A percentile compares a stretch with the other conserved stretches of the same genome.
These are phyloP conservation scores for Escarpia spicata DNA, from an alignment of 2,888 invertebrate genomes.

Conservation along the genomic window DNA sequence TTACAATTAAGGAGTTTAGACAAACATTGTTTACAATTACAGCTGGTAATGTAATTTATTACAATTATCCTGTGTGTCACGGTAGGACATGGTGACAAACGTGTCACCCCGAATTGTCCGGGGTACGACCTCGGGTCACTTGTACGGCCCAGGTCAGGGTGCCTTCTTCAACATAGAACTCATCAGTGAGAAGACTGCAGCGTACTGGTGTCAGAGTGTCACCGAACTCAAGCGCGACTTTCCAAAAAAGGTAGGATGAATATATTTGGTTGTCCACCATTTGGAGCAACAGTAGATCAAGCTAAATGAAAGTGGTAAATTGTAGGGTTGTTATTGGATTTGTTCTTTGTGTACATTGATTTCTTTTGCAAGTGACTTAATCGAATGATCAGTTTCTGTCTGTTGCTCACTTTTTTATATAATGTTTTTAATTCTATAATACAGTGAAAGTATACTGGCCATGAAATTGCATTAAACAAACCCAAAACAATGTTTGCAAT, in stretches of 20 bases:
- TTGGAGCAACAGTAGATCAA: too few relatives aligned
- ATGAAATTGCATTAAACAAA: too few relatives aligned
- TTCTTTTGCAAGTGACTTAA: too few relatives aligned
- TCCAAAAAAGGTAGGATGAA: constrained; percentile 78
- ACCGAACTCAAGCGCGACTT: constrained; percentile 90
- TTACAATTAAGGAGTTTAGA: not conserved
- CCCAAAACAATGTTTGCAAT: too few relatives aligned
- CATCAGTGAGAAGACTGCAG: constrained; percentile 94
- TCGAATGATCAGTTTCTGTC: too few relatives aligned
- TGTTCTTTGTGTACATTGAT: too few relatives aligned
- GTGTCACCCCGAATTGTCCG: constrained; percentile 96
- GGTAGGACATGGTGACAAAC: constrained; percentile 91
- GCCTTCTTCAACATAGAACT: constrained; percentile 97
- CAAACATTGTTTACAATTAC: not conserved
- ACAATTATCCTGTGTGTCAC: constrained; percentile 22
- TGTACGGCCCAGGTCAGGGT: constrained; percentile 94
- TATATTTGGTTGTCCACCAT: not conserved
- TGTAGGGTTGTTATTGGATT: too few relatives aligned
- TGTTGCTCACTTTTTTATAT: too few relatives aligned
- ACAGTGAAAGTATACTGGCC: too few relatives aligned
- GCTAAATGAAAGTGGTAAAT: too few relatives aligned
- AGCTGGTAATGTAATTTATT: not conserved
- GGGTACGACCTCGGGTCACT: constrained; percentile 90
- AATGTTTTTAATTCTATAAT: too few relatives aligned
- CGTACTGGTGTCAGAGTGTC: constrained; percentile 92